A percentile compares a stretch with the other conserved stretches of the same genome.
Evolutionary conservation across 2,113 vertebrate genomes (phyloP).

Genomic region (Scophthalmus maximus): DNA sequence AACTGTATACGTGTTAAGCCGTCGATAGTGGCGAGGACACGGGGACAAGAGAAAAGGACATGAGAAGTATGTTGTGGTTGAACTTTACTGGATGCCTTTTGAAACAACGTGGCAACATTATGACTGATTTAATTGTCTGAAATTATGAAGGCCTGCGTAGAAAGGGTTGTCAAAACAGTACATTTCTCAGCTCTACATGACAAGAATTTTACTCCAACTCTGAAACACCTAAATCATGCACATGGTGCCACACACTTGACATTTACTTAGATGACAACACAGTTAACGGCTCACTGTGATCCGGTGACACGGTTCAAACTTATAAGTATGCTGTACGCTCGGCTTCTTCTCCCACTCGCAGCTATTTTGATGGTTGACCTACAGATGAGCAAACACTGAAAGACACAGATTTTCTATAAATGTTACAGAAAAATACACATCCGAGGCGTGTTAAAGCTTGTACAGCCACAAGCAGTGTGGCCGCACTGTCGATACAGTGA

Average conservation of each 20-base stretch:
- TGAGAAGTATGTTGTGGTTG: too few species aligned
- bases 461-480: conserved; percentile 30
- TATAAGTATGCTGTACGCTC: conserved; percentile 15
- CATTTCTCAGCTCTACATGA: not conserved
- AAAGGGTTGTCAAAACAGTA: too few species aligned
- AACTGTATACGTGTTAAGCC: not conserved
- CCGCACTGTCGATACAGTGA: conserved; percentile 14
- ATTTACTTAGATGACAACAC: conserved; percentile 3
- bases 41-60: too few species aligned
- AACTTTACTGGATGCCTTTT: too few species aligned
- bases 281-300: not conserved
- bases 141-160: too few species aligned
- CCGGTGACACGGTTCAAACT: conserved; percentile 8
- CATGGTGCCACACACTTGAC: not conserved
- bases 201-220: not conserved
- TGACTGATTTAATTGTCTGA: not conserved
- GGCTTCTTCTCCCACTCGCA: conserved; percentile 38
- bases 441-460: conserved; percentile 24
- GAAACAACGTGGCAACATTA: not conserved
- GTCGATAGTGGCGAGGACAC: too few species aligned
- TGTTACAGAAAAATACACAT: conserved; percentile 24
- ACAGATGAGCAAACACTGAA: conserved; percentile 26
- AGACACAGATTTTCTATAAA: conserved; percentile 43
- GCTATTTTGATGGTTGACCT: conserved; percentile 40
- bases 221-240: not conserved